Evolutionary conservation across 2,797 vertebrate species (phyloP).

Genomic region (Allenopithecus nigroviridis): DNA sequence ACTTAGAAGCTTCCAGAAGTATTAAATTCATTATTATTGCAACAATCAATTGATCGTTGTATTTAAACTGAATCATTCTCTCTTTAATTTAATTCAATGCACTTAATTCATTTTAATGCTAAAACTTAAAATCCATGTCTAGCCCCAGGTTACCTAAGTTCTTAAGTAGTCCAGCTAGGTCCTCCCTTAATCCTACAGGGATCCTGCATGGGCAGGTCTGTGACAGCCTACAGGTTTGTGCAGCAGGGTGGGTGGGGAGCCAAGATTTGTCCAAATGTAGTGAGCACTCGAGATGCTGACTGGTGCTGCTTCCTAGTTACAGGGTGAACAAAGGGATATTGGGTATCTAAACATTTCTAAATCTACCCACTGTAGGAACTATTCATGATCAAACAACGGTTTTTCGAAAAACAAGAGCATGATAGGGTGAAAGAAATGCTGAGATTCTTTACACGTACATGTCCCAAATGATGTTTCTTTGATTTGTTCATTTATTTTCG

Average conservation of each 20-base stretch:
- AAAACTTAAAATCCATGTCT: background rate
- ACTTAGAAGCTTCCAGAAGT: background rate
- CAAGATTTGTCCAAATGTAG: background rate
- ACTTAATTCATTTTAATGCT: background rate
- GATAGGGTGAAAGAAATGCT: background rate
- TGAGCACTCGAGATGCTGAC: background rate
- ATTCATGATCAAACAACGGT: background rate
- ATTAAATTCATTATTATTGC: background rate
- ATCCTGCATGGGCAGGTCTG: background rate
- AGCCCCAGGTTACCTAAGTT: background rate
- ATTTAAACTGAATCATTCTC: background rate
- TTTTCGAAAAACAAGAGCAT: background rate
- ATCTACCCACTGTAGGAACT: background rate
- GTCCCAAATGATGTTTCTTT: background rate
- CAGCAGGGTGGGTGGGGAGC: rapidly evolving
- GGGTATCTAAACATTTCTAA: background rate
- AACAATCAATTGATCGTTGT: background rate
- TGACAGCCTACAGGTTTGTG: background rate
- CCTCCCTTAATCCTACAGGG: background rate
- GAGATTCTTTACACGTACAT: background rate
- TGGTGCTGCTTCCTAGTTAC: background rate
- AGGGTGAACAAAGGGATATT: background rate
- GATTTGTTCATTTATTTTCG: background rate
- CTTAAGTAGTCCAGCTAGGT: too few relatives aligned
- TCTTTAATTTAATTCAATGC: background rate